A percentile compares a stretch with the other conserved stretches of the same genome.
Evolutionary conservation across 2,888 invertebrate genomes (phyloP).

Genomic region (Micoletzkya japonica): DNA sequence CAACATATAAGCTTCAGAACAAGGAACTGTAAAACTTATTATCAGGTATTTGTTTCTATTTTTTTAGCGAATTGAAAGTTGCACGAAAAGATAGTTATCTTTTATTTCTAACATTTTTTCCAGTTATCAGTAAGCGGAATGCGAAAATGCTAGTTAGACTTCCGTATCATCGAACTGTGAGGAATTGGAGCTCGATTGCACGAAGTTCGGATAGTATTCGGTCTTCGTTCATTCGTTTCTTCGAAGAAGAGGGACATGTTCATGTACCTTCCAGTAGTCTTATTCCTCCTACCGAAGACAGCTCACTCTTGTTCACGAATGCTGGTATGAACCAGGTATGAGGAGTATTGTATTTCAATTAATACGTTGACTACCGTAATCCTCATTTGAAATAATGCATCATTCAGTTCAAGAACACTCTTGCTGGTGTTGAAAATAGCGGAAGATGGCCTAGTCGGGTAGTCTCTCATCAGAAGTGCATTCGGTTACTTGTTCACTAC

Average conservation of each 20-base stretch:
- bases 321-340: conserved; percentile 95
- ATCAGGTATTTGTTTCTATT: no score
- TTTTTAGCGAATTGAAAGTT: no score
- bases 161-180: no score
- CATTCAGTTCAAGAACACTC: conserved; percentile 87
- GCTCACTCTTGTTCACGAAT: conserved; percentile 92
- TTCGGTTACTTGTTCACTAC: conserved; percentile 70
- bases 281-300: conserved; percentile 92
- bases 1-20: no score
- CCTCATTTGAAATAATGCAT: not conserved
- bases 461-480: conserved; percentile 96
- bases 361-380: no score
- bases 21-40: no score
- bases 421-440: conserved; percentile 89
- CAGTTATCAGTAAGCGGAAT: no score
- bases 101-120: not conserved
- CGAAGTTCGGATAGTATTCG: conserved; percentile 23
- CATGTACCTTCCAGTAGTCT: conserved; percentile 96
- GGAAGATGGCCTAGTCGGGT: conserved; percentile 81
- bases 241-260: conserved; percentile 76
- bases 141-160: no score
- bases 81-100: not conserved
- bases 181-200: conserved; percentile 23
- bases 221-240: conserved; percentile 81
- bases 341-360: not conserved